Base-by-base conservation (phyloP, 1,140 invertebrate species). In the Lethocerus indicus region DNA sequence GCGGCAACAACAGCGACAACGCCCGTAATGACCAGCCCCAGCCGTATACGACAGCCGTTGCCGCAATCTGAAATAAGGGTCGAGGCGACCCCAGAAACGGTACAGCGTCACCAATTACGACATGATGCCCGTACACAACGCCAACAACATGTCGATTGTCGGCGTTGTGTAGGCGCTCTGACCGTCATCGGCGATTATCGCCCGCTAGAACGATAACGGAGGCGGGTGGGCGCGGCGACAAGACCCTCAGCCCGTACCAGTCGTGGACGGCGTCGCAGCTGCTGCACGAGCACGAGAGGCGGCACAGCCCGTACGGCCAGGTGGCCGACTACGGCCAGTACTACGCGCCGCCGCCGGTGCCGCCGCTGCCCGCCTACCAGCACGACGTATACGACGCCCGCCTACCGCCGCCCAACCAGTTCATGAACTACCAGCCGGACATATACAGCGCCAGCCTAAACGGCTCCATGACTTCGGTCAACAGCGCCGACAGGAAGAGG, bases 181-280 rank as follows among this genome's bases (percentile, higher is more conserved):
- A 51, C 52, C 43, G 37, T 64, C 62, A 23, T 65, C 66, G 0
- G 56, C 68, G 18, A 61, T 63, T 20, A 51, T 65, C n/a, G n/a
- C n/a, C n/a, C n/a, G n/a, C n/a, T n/a, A n/a, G n/a, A n/a, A n/a
- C n/a, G n/a, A n/a, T n/a, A n/a, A n/a, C n/a, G n/a, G n/a, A n/a
- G n/a, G n/a, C n/a, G n/a, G n/a, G n/a, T n/a, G n/a, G n/a, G n/a
- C n/a, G n/a, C n/a, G n/a, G n/a, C 36, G 66, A 64, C 7, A 62
- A 66, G 23, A 65, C 67, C 12, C 59, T 72, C 16, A 71, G 67
- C 50, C 70, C 71, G 3, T 70, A 68, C 54, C 71, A 73, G 50
- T 71, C 68, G 1, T 75, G 73, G 73, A 70, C 70, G 24, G 73
- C 73, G 3, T 71, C 68, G 9, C 71, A 75, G 58, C 58, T 76